Base-by-base conservation (phyloP, 1,140 invertebrate species). In the Anagrus nilaparvatae region DNA sequence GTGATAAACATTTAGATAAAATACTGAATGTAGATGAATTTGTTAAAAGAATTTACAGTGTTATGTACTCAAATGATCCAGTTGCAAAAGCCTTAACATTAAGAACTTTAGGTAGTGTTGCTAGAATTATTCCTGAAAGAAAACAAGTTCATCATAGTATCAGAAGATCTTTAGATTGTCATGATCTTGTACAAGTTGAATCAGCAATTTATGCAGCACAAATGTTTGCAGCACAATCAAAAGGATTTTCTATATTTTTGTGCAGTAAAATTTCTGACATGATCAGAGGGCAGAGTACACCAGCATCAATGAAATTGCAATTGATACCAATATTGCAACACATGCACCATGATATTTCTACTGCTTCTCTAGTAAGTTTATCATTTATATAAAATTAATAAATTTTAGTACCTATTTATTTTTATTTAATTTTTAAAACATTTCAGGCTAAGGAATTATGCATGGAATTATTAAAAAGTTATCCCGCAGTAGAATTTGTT, bases 11-110 rank as follows among this genome's bases (percentile, higher is more conserved):
- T 69, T 69, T 97, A 25, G 91, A 97, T 58, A 98, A 97, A 71
- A 94, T 97, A 47, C 69, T 94, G 6, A 97, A 93, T 65, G 85
- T 97, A 7, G 93, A 97, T 58, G 93, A 97, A 65, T 96, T 97
- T 71, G 78, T 97, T 2, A 74, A 85, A 40, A 71, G 91, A 52
- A 84, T 97, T n/a, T 95, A 87, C 57, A 85, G 86, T 61, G 94
- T 98, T 1, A 87, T 92, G 56, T 90, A 97, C 63, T 93, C 91
- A 4, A 98, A 98, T 69, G 93, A 98, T 71, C 91, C 92, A 0
- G 82, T 97, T 23, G 93, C 93, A 0, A 74, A 93, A 56, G 88
- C 91, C 2, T 67, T 97, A 1, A 92, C 91, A 1, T 61, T 98
- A 13, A 74, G 87, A 52, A 93, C 89, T 0, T 70, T 97, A 20